Evolutionary conservation across 1,140 invertebrate genomes (phyloP).

Genomic region (Lasioglossum albipes): DNA sequence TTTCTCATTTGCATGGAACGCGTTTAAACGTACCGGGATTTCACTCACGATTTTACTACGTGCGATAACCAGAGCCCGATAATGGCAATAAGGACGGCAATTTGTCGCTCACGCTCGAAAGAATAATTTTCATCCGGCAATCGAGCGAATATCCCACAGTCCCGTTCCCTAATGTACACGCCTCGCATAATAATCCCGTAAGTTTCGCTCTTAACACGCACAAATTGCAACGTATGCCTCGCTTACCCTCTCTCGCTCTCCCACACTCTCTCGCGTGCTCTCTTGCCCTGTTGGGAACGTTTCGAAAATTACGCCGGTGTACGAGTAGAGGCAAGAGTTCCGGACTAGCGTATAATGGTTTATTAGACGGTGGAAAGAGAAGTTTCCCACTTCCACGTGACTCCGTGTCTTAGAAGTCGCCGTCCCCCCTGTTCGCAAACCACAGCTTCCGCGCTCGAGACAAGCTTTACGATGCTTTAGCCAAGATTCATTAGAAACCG

Average conservation of each 20-base stretch:
- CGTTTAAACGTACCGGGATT: constrained; percentile 55
- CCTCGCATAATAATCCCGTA: constrained; percentile 46
- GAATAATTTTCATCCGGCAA: constrained; percentile 37
- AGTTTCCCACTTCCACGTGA: neutral
- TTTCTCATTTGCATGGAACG: constrained; percentile 65
- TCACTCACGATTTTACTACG: constrained; percentile 53
- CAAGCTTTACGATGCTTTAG: constrained; percentile 17
- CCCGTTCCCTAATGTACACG: constrained; percentile 27
- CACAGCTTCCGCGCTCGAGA: neutral
- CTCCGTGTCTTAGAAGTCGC: neutral
- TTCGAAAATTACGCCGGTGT: constrained; percentile 44
- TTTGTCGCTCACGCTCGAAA: constrained; percentile 51
- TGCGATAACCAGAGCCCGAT: constrained; percentile 53
- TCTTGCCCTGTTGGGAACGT: neutral
- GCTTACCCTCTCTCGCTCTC: too few species aligned
- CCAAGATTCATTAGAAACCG: constrained; percentile 35
- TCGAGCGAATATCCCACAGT: neutral
- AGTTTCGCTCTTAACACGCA: constrained; percentile 45
- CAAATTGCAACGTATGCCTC: constrained; percentile 47
- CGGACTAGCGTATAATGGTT: constrained; percentile 28
- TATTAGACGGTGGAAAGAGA: constrained; percentile 36
- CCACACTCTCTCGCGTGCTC: too few species aligned
- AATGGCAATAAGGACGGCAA: constrained; percentile 62
- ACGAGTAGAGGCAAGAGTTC: neutral
- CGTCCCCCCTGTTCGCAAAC: neutral